phyloP scores from a whole-genome alignment of 2,797 vertebrate genomes.

The Bradypodion ventrale region DNA sequence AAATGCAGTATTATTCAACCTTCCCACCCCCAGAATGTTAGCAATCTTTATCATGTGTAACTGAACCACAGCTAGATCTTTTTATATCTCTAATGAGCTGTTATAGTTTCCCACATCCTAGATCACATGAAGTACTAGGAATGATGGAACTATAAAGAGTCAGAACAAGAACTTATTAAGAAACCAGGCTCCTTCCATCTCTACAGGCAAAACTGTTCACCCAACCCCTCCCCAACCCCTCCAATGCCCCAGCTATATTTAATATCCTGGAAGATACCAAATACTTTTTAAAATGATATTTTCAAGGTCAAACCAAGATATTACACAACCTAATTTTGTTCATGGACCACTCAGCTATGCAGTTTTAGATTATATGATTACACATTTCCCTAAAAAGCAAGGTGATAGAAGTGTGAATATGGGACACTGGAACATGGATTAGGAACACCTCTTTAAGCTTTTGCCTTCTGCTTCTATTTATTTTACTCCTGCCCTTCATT shows the following conservation, averaged over 20 bases:
- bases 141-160: not conserved
- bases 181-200: not conserved
- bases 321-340: no score
- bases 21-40: not conserved
- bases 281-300: no score
- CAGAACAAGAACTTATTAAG: not conserved
- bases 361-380: no score
- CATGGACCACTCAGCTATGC: no score
- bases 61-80: constrained; percentile 38
- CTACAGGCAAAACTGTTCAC: no score
- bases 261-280: no score
- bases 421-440: not conserved
- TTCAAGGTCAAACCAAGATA: no score
- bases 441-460: not conserved
- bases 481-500: not conserved
- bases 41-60: constrained; percentile 8
- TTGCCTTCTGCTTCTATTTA: not conserved
- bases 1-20: constrained; percentile 19
- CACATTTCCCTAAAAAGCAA: no score
- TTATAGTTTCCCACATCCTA: constrained; percentile 34
- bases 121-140: not conserved
- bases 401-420: no score
- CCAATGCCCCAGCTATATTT: no score
- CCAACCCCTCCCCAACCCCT: no score
- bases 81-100: constrained; percentile 36